A percentile compares a stretch with the other conserved stretches of the same genome.
Evolutionary conservation across 2,113 vertebrate species (phyloP).

Genomic region (Apistogramma diplotaenia): DNA sequence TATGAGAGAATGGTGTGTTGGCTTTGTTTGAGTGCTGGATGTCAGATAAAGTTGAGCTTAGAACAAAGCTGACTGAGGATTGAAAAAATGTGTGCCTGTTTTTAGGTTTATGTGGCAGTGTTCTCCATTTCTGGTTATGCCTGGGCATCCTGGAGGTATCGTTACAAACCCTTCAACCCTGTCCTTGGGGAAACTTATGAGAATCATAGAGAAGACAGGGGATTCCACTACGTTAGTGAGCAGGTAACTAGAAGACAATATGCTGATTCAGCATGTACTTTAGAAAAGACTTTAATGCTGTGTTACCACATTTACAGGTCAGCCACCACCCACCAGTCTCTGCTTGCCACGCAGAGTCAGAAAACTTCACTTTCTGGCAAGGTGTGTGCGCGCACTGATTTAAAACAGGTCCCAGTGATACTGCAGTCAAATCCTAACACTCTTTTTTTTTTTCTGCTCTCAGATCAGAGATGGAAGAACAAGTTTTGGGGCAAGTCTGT

Average conservation of each 20-base stretch:
- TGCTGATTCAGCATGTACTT: neutral
- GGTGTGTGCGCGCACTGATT: conserved; percentile 59
- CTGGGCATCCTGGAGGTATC: conserved; percentile 86
- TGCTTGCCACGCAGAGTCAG: conserved; percentile 86
- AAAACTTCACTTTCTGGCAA: conserved; percentile 94
- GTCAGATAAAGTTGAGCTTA: neutral
- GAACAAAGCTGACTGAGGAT: neutral
- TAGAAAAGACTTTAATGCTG: neutral
- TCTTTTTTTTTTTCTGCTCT: neutral
- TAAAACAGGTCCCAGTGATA: neutral
- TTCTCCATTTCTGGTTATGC: conserved; percentile 93
- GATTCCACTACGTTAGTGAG: conserved; percentile 88
- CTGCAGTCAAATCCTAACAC: neutral
- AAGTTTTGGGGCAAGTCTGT: conserved; percentile 96
- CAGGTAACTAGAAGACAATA: conserved; percentile 76
- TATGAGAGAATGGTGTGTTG: conserved; percentile 85
- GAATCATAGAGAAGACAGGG: conserved; percentile 83
- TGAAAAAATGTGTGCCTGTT: fast-evolving
- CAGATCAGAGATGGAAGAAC: conserved; percentile 94
- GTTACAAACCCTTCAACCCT: conserved; percentile 94
- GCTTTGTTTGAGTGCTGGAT: neutral
- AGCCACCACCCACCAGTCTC: conserved; percentile 89
- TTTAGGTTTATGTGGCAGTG: conserved; percentile 84
- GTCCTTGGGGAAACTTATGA: conserved; percentile 94
- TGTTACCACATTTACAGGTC: conserved; percentile 72